Percentiles rank a stretch among this genome's conserved stretches.
phyloP scores from a whole-genome alignment of 1,140 invertebrate species.

The Mizuhopecten yessoensis region DNA sequence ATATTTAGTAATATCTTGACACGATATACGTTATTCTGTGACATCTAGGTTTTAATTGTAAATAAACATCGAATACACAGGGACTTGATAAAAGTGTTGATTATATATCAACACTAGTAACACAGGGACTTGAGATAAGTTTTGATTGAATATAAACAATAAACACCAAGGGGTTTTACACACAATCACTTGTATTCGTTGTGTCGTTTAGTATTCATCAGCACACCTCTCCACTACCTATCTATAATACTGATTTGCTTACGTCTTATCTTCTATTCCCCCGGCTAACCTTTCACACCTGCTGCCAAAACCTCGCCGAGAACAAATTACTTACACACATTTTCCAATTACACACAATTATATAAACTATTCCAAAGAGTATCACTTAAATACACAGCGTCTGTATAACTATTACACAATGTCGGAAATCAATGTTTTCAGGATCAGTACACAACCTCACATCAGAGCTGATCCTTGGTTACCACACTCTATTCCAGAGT shows the following conservation, averaged over 20 bases:
- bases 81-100: no score
- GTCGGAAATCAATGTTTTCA: no score
- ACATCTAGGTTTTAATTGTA: no score
- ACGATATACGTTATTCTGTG: no score
- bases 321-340: slow-evolving; percentile 39
- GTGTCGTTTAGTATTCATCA: no score
- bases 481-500: not conserved
- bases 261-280: no score
- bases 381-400: not conserved
- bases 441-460: not conserved
- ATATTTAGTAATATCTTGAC: no score
- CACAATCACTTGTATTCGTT: not conserved
- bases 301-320: not conserved
- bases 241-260: not conserved
- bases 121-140: not conserved
- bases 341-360: slow-evolving; percentile 24
- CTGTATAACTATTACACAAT: not conserved
- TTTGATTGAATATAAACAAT: not conserved
- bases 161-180: not conserved
- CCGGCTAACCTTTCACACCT: slow-evolving; percentile 31
- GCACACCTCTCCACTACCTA: not conserved
- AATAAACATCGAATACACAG: no score
- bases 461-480: not conserved
- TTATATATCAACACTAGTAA: no score
- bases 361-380: not conserved